Base-by-base conservation (phyloP, 2,888 invertebrate genomes). In the Shargacucullia verbasci region DNA sequence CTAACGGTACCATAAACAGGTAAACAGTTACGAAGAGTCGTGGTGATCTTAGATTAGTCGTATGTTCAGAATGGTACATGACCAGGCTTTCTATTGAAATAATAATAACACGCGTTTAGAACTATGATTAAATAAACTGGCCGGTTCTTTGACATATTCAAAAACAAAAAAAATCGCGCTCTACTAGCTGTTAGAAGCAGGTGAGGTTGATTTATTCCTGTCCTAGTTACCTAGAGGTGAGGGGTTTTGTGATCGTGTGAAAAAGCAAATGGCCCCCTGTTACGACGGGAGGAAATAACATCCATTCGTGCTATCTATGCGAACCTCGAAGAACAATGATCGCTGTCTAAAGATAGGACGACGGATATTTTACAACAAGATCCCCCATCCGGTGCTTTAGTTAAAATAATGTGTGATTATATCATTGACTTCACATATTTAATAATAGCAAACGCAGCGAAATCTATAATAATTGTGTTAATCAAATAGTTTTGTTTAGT, bases 131-230 rank as follows among this genome's bases (percentile, higher is more conserved):
- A n/a, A 11, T 2, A n/a, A 38, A 20, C 0, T 12, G 14, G 13
- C 13, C 13, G 25, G 29, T 29, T 37, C 50, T 35, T 49, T 34
- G 12, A n/a, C 27, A 10, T 35, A 34, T 61, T 13, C 34, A 15
- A 46, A 46, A 60, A 33, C 27, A 46, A 46, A 60, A 33, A 14
- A 35, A 14, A 35, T 53, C 25, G 41, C 34, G 31, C 39, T 20
- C 25, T 44, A 29, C 45, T 57, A 47, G 50, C 48, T 57, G 57
- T 73, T 65, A 59, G 39, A 61, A 64, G 52, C 61, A 73, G 69
- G 68, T 70, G 58, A 65, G 50, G 59, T 58, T 71, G 80, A 82
- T 82, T 81, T 85, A 86, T 83, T 75, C 70, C 70, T 76, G 82
- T 73, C 79, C 83, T 61, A 81, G 76, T 85, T 79, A 79, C 80